A percentile compares a stretch with the other conserved stretches of the same genome.
Evolutionary conservation across 2,113 vertebrate species (phyloP).

Genomic region (Megaceryle maxima): DNA sequence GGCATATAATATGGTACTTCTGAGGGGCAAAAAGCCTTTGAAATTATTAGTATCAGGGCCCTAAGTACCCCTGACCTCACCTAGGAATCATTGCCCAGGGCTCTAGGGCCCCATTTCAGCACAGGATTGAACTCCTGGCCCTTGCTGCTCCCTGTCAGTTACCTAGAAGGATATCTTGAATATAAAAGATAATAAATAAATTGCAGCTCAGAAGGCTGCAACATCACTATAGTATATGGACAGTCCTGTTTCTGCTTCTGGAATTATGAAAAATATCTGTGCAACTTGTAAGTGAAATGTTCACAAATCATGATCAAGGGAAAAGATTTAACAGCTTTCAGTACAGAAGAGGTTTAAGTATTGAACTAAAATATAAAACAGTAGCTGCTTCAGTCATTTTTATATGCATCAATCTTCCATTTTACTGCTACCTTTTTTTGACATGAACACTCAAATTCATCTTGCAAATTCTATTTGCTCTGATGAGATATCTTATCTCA

Average conservation of each 20-base stretch:
- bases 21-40: background rate
- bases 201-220: background rate
- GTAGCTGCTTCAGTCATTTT: background rate
- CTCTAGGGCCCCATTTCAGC: background rate
- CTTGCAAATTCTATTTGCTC: background rate
- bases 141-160: background rate
- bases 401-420: background rate
- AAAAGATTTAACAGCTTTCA: constrained; percentile 7
- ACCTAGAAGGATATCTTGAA: background rate
- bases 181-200: background rate
- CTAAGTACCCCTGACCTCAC: background rate
- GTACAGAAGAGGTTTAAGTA: background rate
- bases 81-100: background rate
- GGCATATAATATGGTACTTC: background rate
- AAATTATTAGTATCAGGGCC: background rate
- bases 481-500: background rate
- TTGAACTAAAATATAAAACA: background rate
- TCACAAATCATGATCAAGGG: background rate
- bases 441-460: background rate
- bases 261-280: background rate
- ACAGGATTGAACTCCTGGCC: background rate
- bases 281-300: background rate
- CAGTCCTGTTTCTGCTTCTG: background rate
- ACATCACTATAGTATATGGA: background rate
- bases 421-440: constrained; percentile 1